Evolutionary conservation across 2,113 vertebrate species (phyloP).

Genomic region (mouse (Mus musculus)): DNA sequence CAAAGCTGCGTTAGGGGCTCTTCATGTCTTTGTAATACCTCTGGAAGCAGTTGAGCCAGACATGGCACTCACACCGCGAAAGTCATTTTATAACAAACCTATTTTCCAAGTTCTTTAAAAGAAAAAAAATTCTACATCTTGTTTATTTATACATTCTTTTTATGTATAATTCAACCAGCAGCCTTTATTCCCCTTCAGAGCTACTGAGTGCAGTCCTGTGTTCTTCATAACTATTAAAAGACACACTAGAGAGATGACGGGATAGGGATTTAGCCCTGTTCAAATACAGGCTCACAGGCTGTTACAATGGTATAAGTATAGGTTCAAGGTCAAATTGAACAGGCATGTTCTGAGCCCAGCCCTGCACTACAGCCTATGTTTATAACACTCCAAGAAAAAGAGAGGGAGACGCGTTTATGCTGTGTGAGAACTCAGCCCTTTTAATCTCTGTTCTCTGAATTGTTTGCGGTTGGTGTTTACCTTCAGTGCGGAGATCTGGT

Average conservation of each 20-base stretch:
- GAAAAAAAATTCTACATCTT: neutral
- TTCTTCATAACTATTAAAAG: conserved; percentile 41
- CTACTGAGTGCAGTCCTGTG: neutral
- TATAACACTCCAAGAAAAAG: neutral
- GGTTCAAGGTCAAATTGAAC: conserved; percentile 1
- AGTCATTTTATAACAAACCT: conserved; percentile 75
- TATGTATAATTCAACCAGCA: conserved; percentile 42
- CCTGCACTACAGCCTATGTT: neutral
- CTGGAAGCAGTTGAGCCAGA: conserved; percentile 54
- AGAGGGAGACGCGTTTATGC: neutral
- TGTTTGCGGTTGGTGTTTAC: neutral
- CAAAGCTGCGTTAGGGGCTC: conserved; percentile 76
- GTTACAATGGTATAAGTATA: neutral
- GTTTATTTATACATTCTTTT: conserved; percentile 47
- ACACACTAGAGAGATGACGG: neutral
- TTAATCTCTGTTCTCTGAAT: neutral
- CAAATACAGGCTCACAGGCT: neutral
- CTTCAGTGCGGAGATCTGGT: neutral
- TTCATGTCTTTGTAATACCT: conserved; percentile 80
- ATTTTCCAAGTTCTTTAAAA: conserved; percentile 29
- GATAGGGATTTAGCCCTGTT: conserved; percentile 54
- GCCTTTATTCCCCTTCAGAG: neutral
- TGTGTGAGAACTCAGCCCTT: neutral
- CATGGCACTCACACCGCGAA: conserved; percentile 49
- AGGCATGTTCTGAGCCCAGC: neutral